Conservation (phyloP, 2,797 vertebrate genomes). For the Clamator glandarius region DNA sequence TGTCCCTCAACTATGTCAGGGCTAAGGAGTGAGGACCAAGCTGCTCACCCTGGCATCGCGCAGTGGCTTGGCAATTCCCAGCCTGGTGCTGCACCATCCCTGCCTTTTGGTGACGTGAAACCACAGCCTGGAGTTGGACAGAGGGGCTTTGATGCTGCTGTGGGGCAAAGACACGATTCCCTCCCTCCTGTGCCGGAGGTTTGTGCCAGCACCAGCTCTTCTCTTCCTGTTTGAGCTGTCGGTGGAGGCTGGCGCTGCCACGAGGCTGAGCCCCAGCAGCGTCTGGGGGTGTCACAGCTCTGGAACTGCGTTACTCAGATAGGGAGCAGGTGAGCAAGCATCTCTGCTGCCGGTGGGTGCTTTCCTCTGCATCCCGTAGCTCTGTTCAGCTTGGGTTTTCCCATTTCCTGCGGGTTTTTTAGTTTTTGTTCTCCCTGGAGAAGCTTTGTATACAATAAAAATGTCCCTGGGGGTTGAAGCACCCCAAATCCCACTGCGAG, state of each 20-base stretch:
- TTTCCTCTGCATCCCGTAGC: too few species aligned
- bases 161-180: neutral
- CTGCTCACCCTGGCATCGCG: neutral
- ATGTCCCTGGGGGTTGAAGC: too few species aligned
- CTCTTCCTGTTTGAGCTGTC: too few species aligned
- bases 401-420: neutral
- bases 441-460: too few species aligned
- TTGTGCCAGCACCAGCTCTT: neutral
- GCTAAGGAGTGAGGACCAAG: neutral
- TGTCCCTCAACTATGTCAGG: slow-evolving; percentile 83
- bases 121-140: neutral
- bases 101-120: neutral
- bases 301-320: neutral
- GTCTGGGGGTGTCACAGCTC: too few species aligned
- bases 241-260: neutral
- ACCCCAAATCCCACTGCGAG: too few species aligned
- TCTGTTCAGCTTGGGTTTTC: neutral
- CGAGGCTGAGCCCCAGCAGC: too few species aligned
- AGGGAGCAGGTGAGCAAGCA: neutral
- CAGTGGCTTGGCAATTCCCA: accelerated
- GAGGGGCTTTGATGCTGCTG: neutral
- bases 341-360: neutral
- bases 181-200: neutral
- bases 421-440: neutral
- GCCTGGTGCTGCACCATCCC: neutral